These are phyloP conservation scores for Nicator chloris DNA, from an alignment of 2,113 vertebrate genomes.

Conservation along the genomic window DNA sequence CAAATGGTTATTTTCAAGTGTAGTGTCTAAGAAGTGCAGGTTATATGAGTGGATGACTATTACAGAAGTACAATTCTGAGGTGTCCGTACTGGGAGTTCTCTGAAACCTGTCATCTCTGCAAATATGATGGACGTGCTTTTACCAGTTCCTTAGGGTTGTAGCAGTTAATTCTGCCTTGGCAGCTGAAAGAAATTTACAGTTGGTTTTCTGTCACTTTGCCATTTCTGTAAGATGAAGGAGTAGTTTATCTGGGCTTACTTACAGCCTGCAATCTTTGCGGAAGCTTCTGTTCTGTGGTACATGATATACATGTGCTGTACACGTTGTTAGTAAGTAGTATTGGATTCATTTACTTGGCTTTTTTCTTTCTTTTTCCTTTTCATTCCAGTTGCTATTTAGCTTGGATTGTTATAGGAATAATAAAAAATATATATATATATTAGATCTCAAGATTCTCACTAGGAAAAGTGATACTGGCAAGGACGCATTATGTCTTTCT, in stretches of 20 bases:
- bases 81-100: neutral
- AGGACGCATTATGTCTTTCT: neutral
- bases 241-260: neutral
- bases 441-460: neutral
- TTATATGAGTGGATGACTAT: neutral
- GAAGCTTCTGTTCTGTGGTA: neutral
- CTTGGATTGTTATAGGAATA: neutral
- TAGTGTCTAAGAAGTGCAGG: neutral
- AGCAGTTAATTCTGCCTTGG: neutral
- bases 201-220: neutral
- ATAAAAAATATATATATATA: neutral
- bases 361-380: neutral
- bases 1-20: neutral
- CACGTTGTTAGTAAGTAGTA: neutral
- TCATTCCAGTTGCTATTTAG: conserved; percentile 7
- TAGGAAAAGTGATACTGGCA: neutral
- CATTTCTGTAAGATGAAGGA: neutral
- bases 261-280: neutral
- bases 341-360: neutral
- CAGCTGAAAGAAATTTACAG: neutral
- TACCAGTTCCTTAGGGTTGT: neutral
- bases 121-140: neutral
- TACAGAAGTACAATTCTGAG: neutral
- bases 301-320: neutral
- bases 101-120: neutral